Evolutionary conservation across 2,888 invertebrate genomes (phyloP).

Genomic region (Prosapia bicincta): DNA sequence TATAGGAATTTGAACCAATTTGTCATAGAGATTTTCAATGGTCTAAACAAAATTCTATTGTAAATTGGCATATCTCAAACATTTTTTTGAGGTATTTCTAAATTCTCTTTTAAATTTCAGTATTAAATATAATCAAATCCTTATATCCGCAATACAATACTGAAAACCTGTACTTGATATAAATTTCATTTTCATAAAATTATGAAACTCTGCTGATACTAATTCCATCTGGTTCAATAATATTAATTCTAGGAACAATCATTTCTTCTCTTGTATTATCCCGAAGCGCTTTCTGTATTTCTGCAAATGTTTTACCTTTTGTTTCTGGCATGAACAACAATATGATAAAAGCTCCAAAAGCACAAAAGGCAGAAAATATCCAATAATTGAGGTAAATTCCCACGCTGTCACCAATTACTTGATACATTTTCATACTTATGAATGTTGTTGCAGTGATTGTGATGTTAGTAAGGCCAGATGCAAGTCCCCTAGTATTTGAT

Average conservation of each 20-base stretch:
- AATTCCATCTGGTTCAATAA: background rate
- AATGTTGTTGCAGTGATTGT: conserved; percentile 56
- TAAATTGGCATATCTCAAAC: no score
- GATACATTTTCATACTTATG: conserved; percentile 56
- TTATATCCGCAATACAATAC: no score
- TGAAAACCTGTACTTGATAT: no score
- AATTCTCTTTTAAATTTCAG: no score
- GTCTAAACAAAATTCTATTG: no score
- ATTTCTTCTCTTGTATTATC: background rate
- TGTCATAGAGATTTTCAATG: no score
- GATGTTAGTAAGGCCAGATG: conserved; percentile 56
- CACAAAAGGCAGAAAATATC: conserved; percentile 31
- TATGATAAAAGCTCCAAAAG: conserved; percentile 26
- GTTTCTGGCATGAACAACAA: conserved; percentile 55
- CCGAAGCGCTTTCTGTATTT: conserved; percentile 55
- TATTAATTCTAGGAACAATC: background rate
- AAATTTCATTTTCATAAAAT: no score
- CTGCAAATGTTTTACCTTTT: conserved; percentile 64
- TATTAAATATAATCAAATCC: no score
- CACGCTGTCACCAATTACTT: conserved; percentile 39
- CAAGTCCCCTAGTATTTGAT: conserved; percentile 58
- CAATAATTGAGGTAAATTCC: conserved; percentile 34
- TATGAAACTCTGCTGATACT: background rate
- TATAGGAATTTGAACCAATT: no score
- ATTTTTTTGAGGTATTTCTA: no score